Base-by-base conservation (phyloP, 2,888 invertebrate species). In the Megalurothrips usitatus region DNA sequence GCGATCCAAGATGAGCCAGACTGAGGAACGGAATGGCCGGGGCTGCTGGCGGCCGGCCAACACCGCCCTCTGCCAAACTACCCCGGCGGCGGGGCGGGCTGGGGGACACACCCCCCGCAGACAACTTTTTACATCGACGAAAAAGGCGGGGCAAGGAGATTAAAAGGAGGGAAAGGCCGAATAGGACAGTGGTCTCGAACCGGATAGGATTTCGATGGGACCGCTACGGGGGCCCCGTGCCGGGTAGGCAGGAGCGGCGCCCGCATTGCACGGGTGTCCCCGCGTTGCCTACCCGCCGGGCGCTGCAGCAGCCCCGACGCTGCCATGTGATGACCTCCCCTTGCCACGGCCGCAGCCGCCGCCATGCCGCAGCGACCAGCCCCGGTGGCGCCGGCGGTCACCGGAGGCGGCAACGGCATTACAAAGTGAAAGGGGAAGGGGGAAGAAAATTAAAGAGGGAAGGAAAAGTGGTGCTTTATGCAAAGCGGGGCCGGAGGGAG, bases 401-500 rank as follows among this genome's bases (percentile, higher is more conserved):
- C 23, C 68, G 68, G 68, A 75, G 68, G 68, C 68, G 68, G 26
- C 68, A 26, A 68, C 68, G 68, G 23, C 68, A 75, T 75, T 26
- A 75, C 68, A 75, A 75, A 75, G 68, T 75, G 23, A 75, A 75
- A 75, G 26, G 68, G 68, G 68, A 26, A 75, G 26, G 68, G 68
- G 68, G 26, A 26, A 26, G 68, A 26, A 26, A 26, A 75, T 75
- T 23, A 75, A 75, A 75, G 68, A 75, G 68, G 68, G 68, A 75
- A 75, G 68, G 68, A 75, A 43, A 75, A 75, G 68, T 75, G 68
- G 68, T 75, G 68, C 68, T 75, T 75, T 75, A 75, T 75, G 68
- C 68, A 75, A 75, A 75, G 9, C 68, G 26, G 23, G 68, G 10
- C 23, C 9, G 12, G 68, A 75, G 12, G 26, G 23, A 26, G 68